A percentile compares a stretch with the other conserved stretches of the same genome.
Evolutionary conservation across 2,888 invertebrate genomes (phyloP).

Genomic region (Lepeophtheirus nordmannii): DNA sequence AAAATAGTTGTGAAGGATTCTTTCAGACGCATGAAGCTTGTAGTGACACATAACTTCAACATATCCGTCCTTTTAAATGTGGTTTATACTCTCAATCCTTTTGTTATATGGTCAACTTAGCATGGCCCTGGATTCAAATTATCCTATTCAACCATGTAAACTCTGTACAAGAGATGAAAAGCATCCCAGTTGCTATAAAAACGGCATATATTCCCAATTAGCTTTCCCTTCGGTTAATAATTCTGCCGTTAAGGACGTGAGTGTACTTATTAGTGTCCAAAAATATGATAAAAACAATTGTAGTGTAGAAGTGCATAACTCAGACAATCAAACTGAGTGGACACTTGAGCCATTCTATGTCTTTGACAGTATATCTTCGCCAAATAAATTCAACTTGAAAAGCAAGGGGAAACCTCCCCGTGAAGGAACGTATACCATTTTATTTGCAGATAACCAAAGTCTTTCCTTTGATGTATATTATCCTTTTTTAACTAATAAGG

Average conservation of each 20-base stretch:
- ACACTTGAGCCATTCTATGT: neutral
- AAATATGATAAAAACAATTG: neutral
- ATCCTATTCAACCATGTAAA: too few species aligned
- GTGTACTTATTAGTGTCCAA: neutral
- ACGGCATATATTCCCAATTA: neutral
- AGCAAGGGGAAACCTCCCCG: neutral
- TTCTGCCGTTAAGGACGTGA: neutral
- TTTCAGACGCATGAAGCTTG: too few species aligned
- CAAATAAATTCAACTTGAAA: neutral
- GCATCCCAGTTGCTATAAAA: neutral
- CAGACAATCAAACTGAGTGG: neutral
- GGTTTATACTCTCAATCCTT: too few species aligned
- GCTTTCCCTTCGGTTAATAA: neutral
- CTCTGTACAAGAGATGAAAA: too few species aligned
- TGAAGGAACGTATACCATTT: neutral
- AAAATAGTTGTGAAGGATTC: too few species aligned
- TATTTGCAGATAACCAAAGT: neutral
- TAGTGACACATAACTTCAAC: too few species aligned
- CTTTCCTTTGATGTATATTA: constrained; percentile 5
- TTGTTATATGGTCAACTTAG: too few species aligned
- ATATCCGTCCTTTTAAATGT: too few species aligned
- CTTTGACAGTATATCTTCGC: neutral
- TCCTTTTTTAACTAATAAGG: neutral
- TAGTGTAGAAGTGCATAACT: neutral
- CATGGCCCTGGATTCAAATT: too few species aligned